Evolutionary conservation across 2,888 invertebrate genomes (phyloP).

Genomic region (Epistrophe eligans): DNA sequence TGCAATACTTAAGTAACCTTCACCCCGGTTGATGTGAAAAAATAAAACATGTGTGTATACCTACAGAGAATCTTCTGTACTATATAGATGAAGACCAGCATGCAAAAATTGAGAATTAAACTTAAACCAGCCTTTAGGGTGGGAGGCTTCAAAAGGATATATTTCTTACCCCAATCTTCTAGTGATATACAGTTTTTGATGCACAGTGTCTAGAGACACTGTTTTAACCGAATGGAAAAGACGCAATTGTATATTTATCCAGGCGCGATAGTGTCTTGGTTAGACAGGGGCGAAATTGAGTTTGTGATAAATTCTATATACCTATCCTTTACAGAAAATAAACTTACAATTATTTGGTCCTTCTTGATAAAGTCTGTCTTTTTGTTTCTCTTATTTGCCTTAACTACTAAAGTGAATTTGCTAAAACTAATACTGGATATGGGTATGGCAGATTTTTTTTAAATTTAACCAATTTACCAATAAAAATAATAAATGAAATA

Average conservation of each 20-base stretch:
- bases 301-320: not conserved
- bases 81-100: not conserved
- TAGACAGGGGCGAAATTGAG: not conserved
- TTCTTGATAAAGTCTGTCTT: no score
- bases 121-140: conserved; percentile 63
- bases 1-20: conserved; percentile 63
- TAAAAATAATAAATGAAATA: no score
- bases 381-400: no score
- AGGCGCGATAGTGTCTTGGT: conserved; percentile 3
- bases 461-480: no score
- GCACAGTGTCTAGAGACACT: conserved; percentile 18
- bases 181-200: conserved; percentile 43
- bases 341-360: no score
- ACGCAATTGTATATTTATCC: conserved; percentile 56
- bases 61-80: not conserved
- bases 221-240: not conserved
- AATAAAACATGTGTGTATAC: not conserved
- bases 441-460: no score
- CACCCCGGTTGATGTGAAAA: conserved; percentile 58
- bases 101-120: conserved; percentile 53
- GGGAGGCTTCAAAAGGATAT: conserved; percentile 10
- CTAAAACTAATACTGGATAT: no score
- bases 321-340: no score
- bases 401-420: no score
- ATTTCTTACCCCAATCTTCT: conserved; percentile 50